Evolutionary conservation across 1,140 invertebrate species (phyloP), one percentile per base, ranked within the genome.

Genomic region (Zelostemma sp.): DNA sequence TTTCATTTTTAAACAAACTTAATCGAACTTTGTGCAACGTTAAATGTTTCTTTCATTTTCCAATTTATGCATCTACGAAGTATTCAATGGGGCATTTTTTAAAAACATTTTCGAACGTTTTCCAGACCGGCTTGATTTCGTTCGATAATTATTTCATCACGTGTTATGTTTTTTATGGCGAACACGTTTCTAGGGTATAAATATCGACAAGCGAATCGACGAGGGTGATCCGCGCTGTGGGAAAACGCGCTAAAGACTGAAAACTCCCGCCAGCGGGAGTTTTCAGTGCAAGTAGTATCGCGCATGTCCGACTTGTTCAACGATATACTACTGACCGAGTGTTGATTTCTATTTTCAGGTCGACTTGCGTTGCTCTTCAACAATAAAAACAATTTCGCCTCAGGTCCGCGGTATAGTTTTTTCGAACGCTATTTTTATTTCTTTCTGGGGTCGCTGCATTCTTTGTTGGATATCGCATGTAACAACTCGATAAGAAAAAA

Each of bases 261-360:
- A 72, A 77, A 35, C 35, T 48, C 17, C 38, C 33, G 40, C 49
- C 14, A 11, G 28, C 18, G 6, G 16, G 3, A 18, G 40, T 18
- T 16, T 28, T 3, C 25, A 56, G 74, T 63, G 55, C 51, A 65
- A 68, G 57, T 65, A 66, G 65, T 75, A 64, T 51, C 50, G 80
- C 80, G 80, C 79, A 79, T 79, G 80, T 76, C 80, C 71, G 77
- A 75, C 76, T 80, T 58, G 50, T 76, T 73, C 59, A 51, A 54
- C 57, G 47, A 19, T 54, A 63, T 50, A 63, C 59, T 62, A 63
- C 65, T 71, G 56, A 43, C 19, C 45, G 53, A 49, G 21, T 11
- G 40, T 25, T 51, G 59, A 64, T 74, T 76, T 67, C 69, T 61
- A 64, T 72, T 68, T 66, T 68, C 65, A 72, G 70, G 70, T 68